Evolutionary conservation across 2,797 vertebrate genomes (phyloP).

Genomic region (Schizopygopsis pylzovi): DNA sequence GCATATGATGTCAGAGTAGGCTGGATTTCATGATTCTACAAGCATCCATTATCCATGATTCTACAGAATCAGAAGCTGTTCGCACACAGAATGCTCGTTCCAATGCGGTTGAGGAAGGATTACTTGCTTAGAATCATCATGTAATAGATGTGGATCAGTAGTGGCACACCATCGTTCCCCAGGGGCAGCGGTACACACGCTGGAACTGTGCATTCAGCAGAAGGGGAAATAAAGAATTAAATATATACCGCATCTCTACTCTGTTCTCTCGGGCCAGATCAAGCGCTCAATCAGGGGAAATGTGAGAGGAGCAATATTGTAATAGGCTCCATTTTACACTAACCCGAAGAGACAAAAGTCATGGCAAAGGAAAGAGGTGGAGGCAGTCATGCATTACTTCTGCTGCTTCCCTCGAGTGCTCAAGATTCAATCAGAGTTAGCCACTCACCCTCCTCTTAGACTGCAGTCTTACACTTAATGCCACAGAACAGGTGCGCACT

Average conservation of each 20-base stretch:
- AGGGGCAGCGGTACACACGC: constrained; percentile 20
- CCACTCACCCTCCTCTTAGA: constrained; percentile 28
- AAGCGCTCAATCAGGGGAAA: constrained; percentile 53
- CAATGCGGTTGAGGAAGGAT: constrained; percentile 17
- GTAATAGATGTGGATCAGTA: constrained; percentile 56
- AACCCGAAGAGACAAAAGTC: constrained; percentile 55
- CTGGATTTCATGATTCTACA: not conserved
- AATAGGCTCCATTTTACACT: constrained; percentile 56
- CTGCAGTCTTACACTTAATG: constrained; percentile 23
- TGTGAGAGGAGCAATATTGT: constrained; percentile 56
- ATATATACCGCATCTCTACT: constrained; percentile 52
- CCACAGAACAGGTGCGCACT: constrained; percentile 37
- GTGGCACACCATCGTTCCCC: constrained; percentile 46
- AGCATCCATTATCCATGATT: no score
- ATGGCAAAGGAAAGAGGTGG: constrained; percentile 44
- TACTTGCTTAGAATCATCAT: constrained; percentile 37
- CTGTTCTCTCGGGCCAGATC: constrained; percentile 47
- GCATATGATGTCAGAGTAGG: constrained; percentile 9
- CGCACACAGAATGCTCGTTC: not conserved
- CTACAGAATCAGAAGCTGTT: not conserved
- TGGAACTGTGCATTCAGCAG: constrained; percentile 52
- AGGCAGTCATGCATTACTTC: constrained; percentile 42
- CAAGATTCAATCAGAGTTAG: constrained; percentile 47
- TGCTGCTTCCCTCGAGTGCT: constrained; percentile 12
- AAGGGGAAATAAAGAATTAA: constrained; percentile 58